phyloP scores from a whole-genome alignment of 2,113 vertebrate species.

The Vireo altiloquus region DNA sequence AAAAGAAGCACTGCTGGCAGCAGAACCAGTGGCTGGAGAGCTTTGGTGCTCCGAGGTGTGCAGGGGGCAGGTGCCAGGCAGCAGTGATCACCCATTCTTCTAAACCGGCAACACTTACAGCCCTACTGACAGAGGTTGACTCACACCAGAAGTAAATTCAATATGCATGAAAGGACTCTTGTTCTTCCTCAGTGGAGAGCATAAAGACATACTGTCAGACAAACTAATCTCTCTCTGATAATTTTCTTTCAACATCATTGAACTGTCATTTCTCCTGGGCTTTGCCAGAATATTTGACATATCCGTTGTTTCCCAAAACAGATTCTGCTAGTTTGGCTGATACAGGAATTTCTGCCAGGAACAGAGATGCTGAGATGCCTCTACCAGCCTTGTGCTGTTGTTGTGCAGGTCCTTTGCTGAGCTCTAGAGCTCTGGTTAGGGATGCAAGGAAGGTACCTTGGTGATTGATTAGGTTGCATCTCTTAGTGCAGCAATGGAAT shows the following conservation, averaged over 20 bases:
- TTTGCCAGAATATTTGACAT: neutral
- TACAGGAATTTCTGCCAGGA: neutral
- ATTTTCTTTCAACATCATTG: constrained; percentile 22
- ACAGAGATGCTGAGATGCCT: neutral
- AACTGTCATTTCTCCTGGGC: constrained; percentile 22
- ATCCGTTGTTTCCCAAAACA: neutral
- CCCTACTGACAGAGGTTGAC: neutral
- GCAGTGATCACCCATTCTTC: neutral
- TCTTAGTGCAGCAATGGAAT: neutral
- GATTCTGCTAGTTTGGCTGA: neutral
- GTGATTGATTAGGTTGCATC: neutral
- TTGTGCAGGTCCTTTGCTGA: neutral
- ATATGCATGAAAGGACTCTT: neutral
- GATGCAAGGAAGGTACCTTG: neutral
- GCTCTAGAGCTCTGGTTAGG: neutral
- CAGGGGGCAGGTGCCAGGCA: neutral
- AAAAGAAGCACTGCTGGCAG: neutral
- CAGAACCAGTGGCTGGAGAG: neutral
- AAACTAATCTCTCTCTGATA: constrained; percentile 31
- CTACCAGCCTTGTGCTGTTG: neutral
- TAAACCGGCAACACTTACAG: neutral
- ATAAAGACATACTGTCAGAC: constrained; percentile 11
- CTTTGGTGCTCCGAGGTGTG: neutral
- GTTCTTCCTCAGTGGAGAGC: neutral
- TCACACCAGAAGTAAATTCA: neutral